A percentile compares a stretch with the other conserved stretches of the same genome.
These are phyloP conservation scores for Spatula versicolor DNA, from an alignment of 2,797 vertebrate genomes.

Conservation along the genomic window DNA sequence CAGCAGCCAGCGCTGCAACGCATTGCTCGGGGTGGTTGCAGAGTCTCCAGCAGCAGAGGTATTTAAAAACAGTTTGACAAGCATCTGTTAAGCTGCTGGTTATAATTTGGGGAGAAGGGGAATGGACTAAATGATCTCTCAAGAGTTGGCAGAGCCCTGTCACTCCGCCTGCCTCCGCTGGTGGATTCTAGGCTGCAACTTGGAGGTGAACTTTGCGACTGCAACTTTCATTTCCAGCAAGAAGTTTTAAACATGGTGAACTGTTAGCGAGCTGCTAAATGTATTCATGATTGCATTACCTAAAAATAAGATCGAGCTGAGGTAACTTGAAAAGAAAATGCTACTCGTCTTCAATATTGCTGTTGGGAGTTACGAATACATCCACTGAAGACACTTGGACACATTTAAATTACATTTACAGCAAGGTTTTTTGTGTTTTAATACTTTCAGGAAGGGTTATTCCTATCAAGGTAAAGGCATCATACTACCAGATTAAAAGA, in stretches of 20 bases:
- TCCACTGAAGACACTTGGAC: not conserved
- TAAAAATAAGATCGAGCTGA: not conserved
- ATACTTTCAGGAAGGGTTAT: not conserved
- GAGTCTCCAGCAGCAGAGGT: not conserved
- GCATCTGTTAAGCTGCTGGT: not conserved
- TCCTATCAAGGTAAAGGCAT: not conserved
- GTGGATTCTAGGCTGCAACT: not conserved
- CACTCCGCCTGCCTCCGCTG: accelerated
- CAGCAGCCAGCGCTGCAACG: accelerated
- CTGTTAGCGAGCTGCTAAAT: not conserved
- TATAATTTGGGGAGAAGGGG: not conserved
- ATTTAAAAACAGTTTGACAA: not conserved
- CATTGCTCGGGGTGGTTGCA: accelerated
- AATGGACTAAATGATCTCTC: not conserved
- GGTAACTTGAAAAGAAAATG: not conserved
- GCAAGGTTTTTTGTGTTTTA: not conserved
- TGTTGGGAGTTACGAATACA: not conserved
- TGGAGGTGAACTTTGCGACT: accelerated
- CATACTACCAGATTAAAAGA: not conserved
- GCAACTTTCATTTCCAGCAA: not conserved
- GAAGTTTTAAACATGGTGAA: not conserved
- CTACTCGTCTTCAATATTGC: not conserved
- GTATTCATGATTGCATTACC: not conserved
- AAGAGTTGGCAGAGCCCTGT: not conserved
- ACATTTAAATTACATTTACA: not conserved